Evolutionary conservation across 1,140 invertebrate genomes (phyloP), one percentile per base, ranked within the genome.

Genomic region (Brachionus angularis): DNA sequence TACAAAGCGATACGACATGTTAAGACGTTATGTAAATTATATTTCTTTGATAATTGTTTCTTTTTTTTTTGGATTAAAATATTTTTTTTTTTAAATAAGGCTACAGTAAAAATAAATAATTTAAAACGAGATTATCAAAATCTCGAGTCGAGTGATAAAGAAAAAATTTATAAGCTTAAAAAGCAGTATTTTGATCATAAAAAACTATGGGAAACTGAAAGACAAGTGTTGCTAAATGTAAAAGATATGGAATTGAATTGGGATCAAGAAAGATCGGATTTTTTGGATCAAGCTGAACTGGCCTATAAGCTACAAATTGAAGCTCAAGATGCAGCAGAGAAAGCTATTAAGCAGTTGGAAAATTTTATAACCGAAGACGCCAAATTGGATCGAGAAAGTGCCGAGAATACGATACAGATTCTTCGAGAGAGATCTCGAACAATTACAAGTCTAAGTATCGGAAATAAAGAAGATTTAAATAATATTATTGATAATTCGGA

Each of bases 131-230:
- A 47, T 33, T 67, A 47, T 50, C 27, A 46, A 36, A 46, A 7
- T 12, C 62, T 67, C 36, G 42, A 67, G 16, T 27, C 62, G 5
- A 50, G 18, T 34, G 62, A 67, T 36, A 46, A 34, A 34, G 62
- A 67, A 46, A 67, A 50, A 67, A 67, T 67, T 36, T 39, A 67
- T 18, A 67, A 67, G 29, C 31, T 67, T 10, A 67, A 67, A 21
- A 67, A 67, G 18, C 62, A 67, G 29, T 67, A 67, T 67, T 67
- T 47, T 67, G 62, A 67, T 18, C 62, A 67, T 23, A 67, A 67
- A 47, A 67, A 47, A 50, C 29, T 67, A 42, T 67, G 62, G 62
- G 62, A 67, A 50, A 67, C 62, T 46, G 62, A 67, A 67, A 67
- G 27, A 31, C 10, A 47, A 31, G 62, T 67, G 23, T 34, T 67